phyloP scores from a whole-genome alignment of 2,888 invertebrate genomes.

The Crocallis elinguaria region DNA sequence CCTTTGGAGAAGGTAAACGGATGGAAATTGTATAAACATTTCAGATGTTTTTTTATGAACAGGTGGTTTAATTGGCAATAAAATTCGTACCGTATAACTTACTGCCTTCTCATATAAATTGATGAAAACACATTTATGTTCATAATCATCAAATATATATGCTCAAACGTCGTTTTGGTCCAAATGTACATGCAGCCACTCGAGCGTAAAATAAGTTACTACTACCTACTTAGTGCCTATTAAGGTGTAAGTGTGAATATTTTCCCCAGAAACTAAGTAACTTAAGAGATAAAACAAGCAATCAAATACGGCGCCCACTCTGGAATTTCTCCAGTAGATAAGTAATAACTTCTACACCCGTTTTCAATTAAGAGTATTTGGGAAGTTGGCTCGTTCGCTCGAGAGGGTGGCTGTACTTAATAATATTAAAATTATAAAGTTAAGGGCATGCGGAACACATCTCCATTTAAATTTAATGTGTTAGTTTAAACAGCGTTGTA shows the following conservation, averaged over 20 bases:
- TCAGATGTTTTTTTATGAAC: no score
- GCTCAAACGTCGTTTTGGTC: no score
- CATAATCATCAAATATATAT: no score
- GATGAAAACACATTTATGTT: no score
- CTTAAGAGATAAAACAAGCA: not conserved
- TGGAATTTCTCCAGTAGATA: constrained; percentile 2
- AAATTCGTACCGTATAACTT: no score
- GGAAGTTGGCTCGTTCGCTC: constrained; percentile 8
- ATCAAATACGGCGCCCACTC: not conserved
- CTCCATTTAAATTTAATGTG: not conserved
- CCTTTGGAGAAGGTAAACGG: no score
- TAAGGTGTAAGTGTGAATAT: not conserved
- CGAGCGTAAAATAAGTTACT: no score
- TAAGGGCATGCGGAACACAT: not conserved
- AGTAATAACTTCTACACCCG: constrained; percentile 22
- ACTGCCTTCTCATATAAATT: no score
- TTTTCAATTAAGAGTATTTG: constrained; percentile 25
- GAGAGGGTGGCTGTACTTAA: not conserved
- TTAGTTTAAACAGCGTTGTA: not conserved
- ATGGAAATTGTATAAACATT: no score
- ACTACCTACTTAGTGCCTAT: no score
- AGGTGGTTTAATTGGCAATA: no score
- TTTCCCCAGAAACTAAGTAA: not conserved
- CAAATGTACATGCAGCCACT: no score
- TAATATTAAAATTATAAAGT: constrained; percentile 8